Evolutionary conservation across 2,113 vertebrate genomes (phyloP), one percentile per base, ranked within the genome.

Genomic region (Rhea americana): DNA sequence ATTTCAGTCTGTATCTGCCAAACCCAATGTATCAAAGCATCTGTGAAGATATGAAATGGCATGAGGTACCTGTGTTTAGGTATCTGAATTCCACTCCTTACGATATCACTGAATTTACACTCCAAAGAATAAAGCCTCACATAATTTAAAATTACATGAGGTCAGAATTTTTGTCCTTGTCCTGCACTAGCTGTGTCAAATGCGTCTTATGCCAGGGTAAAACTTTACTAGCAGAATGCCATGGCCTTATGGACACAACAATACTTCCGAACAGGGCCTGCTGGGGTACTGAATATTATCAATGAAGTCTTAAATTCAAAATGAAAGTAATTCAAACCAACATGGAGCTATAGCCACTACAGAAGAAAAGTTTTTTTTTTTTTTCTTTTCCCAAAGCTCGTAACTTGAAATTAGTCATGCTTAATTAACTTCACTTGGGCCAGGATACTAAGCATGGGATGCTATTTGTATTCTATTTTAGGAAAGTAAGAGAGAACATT

Each of bases 361-460:
- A 76, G 77, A 94, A 93, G 82, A 85, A 94, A 81, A 28, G 43
- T 71, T 94, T 76, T 56, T 70, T 67, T 93, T 72, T 94, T 59
- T 92, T 71, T 94, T 76, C 53, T 70, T 67, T 93, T 72, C 93
- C 35, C 45, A 82, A 80, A 90, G 75, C 62, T 92, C 55, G 32
- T 75, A 93, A 87, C 78, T 91, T 78, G 80, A 77, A 86, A 85
- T 87, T 77, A 91, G 61, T 91, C 89, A 85, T 16, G 20, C 61
- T 85, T 94, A 83, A 94, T 95, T 93, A 91, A 87, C 81, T 93
- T 91, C 35, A 48, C 75, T 92, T 80, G 75, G 90, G 63, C 90
- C 81, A 95, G 88, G 47, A 95, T 90, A 94, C 74, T 93, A 94
- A 93, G 92, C 88, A 77, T 88, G 70, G 71, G 63, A 89, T 91